Base-by-base conservation (phyloP, 37 sponge, comb jelly and placozoan genomes). In the Ianthella basta region DNA sequence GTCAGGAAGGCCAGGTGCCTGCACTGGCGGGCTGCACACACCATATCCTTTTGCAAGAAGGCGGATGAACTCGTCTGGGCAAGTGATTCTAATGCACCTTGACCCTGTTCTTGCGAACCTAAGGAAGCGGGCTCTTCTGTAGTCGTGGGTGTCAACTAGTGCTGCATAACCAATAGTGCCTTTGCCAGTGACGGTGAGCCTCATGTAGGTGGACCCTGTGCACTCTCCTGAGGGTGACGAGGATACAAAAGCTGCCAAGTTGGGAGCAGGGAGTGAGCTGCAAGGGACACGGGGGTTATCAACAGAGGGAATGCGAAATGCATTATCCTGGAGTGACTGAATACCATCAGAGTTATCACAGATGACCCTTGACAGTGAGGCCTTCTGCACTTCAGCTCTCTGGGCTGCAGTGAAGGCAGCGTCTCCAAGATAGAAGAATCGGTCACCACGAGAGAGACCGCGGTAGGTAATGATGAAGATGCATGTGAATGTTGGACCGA, bases 401-500 rank as follows among this genome's bases (percentile, higher is more conserved):
- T 97, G 98, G 33, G 40, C 70, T 23, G 63, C 39, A 50, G 90
- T 93, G 81, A 97, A 97, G 16, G 91, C 94, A 41, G 91, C 92
- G 12, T 85, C 85, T 23, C 84, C 87, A 40, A 85, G 78, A 70
- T 87, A 95, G 85, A 74, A 97, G 90, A 95, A 97, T 38, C 98
- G 80, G 72, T 97, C 98, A 21, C 98, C 98, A 59, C 91, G 86
- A 16, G 95, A 75, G 25, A 91, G 78, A 53, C 77, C 66, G 39
- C 60, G 82, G 73, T 94, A 97, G 19, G 90, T 92, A 41, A 92
- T 68, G 12, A 84, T 91, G 80, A 97, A 88, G 64, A 97, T 92
- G 64, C 97, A 97, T 19, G 95, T 81, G 67, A 94, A 93, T 4
- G 95, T 94, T 10, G 97, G 81, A 27, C 97, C 97, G 16, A 97